Percentiles rank a stretch among this genome's conserved stretches.
Conservation (phyloP, 2,113 vertebrate genomes). For the Sinocyclocheilus grahami region DNA sequence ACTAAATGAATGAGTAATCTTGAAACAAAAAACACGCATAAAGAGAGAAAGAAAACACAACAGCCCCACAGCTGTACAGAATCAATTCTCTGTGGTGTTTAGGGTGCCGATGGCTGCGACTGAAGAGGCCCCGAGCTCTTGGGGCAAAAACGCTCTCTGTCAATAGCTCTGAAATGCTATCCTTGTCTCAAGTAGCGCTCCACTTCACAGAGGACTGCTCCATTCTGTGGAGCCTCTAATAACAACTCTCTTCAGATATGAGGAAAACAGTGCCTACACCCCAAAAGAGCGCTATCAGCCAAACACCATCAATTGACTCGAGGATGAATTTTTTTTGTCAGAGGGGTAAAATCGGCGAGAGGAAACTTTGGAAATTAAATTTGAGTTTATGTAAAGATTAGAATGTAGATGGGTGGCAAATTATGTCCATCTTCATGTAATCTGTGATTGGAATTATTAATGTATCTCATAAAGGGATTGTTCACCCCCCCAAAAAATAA, state of each 20-base stretch:
- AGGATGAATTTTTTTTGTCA: background rate
- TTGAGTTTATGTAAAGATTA: background rate
- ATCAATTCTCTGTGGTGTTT: conserved; percentile 70
- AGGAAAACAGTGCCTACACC: conserved; percentile 69
- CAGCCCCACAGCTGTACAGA: conserved; percentile 60
- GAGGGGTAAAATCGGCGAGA: background rate
- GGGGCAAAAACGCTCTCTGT: conserved; percentile 70
- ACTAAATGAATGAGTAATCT: conserved; percentile 51
- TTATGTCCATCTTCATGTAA: no score
- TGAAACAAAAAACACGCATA: conserved; percentile 39
- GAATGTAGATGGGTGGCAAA: no score
- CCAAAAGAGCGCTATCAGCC: conserved; percentile 49
- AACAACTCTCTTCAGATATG: conserved; percentile 76
- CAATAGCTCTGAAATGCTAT: conserved; percentile 78
- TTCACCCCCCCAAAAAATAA: no score
- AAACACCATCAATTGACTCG: background rate
- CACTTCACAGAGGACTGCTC: conserved; percentile 77
- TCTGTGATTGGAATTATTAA: no score
- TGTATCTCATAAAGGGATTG: no score
- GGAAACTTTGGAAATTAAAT: background rate
- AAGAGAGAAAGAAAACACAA: conserved; percentile 57
- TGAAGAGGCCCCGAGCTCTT: conserved; percentile 74
- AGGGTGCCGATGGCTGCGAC: conserved; percentile 68
- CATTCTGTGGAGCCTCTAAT: conserved; percentile 81
- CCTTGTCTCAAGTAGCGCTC: conserved; percentile 83